Evolutionary conservation across 2,113 vertebrate genomes (phyloP), one percentile per base, ranked within the genome.

Genomic region (Calidris pugnax): DNA sequence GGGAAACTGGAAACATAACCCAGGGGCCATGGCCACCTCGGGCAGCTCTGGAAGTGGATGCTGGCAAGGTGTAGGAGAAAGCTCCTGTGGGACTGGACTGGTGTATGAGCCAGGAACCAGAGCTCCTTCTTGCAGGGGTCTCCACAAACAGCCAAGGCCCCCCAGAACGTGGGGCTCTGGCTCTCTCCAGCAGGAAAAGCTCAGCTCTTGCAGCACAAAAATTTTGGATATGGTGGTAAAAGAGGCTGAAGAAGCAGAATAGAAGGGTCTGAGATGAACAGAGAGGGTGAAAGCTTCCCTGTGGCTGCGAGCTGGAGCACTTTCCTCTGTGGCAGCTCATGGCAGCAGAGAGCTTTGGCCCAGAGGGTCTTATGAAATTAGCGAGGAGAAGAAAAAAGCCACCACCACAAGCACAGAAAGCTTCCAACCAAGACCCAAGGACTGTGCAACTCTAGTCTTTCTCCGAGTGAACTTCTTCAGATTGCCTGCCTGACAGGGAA

Each of bases 21-120:
- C 68, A 62, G 57, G 30, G 30, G 14, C 67, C 7, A 13, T 0
- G 8, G 72, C 47, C 53, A 57, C 43, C 19, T 8, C 0, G 0
- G 56, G 80, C 56, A 93, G 75, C 24, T 66, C 37, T 91, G 85
- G 85, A 78, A 87, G n/a, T 47, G 47, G 78, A 59, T 71, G 64
- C 48, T 87, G 64, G 71, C 62, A 84, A 43, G 39, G 41, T 57
- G 47, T 4, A 50, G 50, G 59, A 89, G 45, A 27, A 92, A 88
- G 16, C 14, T 14, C 47, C 92, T 7, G 3, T 1, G 26, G 90
- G 53, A 79, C 22, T 56, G 47, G 50, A 24, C 24, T 66, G 50
- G 21, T 56, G 37, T 14, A 28, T 4, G 45, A 87, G 26, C 64
- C 82, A 89, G 60, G 48, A 69, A 78, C 19, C 41, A 92, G 86